These are phyloP conservation scores for Takifugu flavidus DNA, from an alignment of 2,113 vertebrate genomes.

Conservation along the genomic window DNA sequence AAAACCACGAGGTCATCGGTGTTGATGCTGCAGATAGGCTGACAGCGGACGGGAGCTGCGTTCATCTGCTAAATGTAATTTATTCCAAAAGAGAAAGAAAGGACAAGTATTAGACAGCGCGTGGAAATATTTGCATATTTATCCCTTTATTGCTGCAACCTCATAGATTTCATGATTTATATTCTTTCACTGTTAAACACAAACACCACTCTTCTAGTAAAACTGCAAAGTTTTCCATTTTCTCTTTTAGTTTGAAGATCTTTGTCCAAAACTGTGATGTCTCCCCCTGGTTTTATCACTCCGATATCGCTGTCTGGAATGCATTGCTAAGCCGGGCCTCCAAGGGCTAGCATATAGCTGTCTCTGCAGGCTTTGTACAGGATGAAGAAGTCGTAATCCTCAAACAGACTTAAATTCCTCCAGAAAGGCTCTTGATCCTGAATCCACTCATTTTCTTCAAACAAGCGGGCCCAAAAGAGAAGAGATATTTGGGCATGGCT, in stretches of 20 bases:
- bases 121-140: neutral
- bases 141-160: neutral
- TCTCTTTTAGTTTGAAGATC: conserved; percentile 56
- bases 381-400: conserved; percentile 74
- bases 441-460: conserved; percentile 77
- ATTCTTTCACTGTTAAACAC: conserved; percentile 8
- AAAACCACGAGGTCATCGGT: conserved; percentile 21
- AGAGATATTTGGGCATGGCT: conserved; percentile 61
- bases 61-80: conserved; percentile 53
- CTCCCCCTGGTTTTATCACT: conserved; percentile 55
- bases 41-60: conserved; percentile 36
- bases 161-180: conserved; percentile 10
- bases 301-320: conserved; percentile 42
- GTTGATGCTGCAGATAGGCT: conserved; percentile 31
- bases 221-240: conserved; percentile 39
- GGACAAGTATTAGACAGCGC: neutral
- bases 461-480: conserved; percentile 69
- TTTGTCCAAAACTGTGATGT: conserved; percentile 39
- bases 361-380: conserved; percentile 62
- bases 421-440: conserved; percentile 74
- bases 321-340: conserved; percentile 49
- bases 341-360: conserved; percentile 55
- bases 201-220: conserved; percentile 16
- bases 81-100: conserved; percentile 24
- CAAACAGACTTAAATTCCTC: conserved; percentile 75